phyloP scores from a whole-genome alignment of 2,113 vertebrate species.

The Mustela nigripes region DNA sequence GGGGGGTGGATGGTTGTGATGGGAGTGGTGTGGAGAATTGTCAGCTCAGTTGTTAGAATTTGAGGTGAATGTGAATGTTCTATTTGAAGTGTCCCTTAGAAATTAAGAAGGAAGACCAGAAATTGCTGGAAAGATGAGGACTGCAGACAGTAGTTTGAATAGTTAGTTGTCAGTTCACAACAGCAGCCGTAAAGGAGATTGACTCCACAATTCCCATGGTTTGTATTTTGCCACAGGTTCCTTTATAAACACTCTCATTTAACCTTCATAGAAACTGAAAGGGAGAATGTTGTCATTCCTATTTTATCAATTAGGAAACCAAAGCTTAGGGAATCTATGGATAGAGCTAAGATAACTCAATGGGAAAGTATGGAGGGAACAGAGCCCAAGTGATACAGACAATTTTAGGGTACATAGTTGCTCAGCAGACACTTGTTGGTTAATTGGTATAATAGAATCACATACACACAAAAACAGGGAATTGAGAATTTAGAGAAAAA shows the following conservation, averaged over 20 bases:
- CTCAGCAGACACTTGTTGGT: not conserved
- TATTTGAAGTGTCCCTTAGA: not conserved
- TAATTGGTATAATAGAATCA: not conserved
- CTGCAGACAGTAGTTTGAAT: not conserved
- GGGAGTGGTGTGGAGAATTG: not conserved
- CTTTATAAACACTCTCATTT: not conserved
- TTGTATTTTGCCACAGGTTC: not conserved
- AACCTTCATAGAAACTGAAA: not conserved
- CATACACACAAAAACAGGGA: not conserved
- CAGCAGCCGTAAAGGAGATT: not conserved
- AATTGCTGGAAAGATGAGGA: not conserved
- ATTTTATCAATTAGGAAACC: not conserved
- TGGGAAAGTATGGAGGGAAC: not conserved
- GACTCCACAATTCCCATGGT: not conserved
- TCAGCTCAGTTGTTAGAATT: not conserved
- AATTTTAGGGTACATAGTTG: not conserved
- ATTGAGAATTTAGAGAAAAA: constrained; percentile 12
- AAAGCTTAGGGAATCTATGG: not conserved
- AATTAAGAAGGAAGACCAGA: not conserved
- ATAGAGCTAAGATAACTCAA: not conserved
- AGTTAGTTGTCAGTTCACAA: not conserved
- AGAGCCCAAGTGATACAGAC: not conserved
- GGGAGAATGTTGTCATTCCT: not conserved
- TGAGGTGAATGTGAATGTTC: not conserved
- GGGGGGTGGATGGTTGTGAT: not conserved